Percentiles rank a stretch among this genome's conserved stretches.
phyloP scores from a whole-genome alignment of 37 sponge, comb jelly and placozoan genomes.

The Bolinopsis microptera region DNA sequence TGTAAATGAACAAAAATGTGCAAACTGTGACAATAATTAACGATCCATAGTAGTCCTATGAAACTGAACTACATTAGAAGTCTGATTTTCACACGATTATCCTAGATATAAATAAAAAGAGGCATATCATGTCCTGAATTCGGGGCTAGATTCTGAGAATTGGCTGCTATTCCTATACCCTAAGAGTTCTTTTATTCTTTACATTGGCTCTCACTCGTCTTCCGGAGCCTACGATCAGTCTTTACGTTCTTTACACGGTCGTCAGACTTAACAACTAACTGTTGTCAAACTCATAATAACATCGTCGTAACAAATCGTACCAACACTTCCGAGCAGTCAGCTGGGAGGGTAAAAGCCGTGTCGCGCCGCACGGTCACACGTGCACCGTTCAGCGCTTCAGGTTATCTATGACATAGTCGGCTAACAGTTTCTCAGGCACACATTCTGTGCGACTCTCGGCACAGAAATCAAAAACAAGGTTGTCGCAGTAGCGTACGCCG shows the following conservation, averaged over 20 bases:
- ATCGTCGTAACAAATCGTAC: background rate
- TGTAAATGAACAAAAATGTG: background rate
- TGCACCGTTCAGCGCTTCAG: background rate
- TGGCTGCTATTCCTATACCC: background rate
- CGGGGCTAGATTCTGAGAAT: background rate
- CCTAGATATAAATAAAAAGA: background rate
- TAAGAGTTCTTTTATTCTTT: background rate
- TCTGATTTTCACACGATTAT: background rate
- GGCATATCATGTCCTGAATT: background rate
- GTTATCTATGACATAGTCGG: constrained; percentile 2
- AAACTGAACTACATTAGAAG: background rate
- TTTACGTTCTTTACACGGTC: background rate
- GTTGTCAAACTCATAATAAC: background rate
- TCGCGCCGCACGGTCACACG: background rate
- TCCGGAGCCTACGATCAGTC: background rate
- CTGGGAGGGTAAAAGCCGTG: background rate
- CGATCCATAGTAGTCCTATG: background rate
- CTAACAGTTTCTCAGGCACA: constrained; percentile 42
- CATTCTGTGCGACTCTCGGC: constrained; percentile 7
- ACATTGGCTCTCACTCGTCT: background rate
- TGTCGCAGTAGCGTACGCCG: constrained; percentile 56
- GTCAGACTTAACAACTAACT: background rate
- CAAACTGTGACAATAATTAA: background rate
- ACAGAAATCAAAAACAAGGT: constrained; percentile 58
- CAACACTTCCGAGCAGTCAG: background rate